Base-by-base conservation (phyloP, 2,888 invertebrate genomes). In the Perdita meconis region DNA sequence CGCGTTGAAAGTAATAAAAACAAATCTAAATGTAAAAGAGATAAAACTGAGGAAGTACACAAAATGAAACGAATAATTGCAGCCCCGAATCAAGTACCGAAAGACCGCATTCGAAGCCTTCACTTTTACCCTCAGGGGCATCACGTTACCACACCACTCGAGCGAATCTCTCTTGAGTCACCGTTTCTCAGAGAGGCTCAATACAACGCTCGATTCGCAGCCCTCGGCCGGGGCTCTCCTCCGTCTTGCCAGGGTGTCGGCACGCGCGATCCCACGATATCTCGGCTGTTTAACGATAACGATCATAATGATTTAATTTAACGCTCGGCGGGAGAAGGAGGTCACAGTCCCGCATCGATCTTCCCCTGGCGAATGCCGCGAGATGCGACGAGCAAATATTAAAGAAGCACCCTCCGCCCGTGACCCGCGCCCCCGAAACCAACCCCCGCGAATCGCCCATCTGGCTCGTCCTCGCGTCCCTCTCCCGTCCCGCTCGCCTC, bases 231-330 rank as follows among this genome's bases (percentile, higher is more conserved):
- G 22, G 6, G 24, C 34, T 55, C 63, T 6, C 44, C 0, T 26
- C 19, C 51, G 13, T 30, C 30, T 30, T 6, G 30, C 10, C 42
- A 57, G 42, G 60, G 38, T 67, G 66, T 70, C 50, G 56, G 40
- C 55, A 13, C 61, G 44, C n/a, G 44, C 47, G 55, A 68, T 60
- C 12, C 1, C 69, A 19, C 60, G 66, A 55, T 61, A 55, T 61
- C 61, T 67, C 36, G 65, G 59, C 53, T 57, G 63, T 51, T 70
- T 69, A 68, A 70, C 73, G 82, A 82, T 77, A 77, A 83, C 74
- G 76, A 75, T 84, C 75, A 73, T 79, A 76, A 81, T 76, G 74
- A 84, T 84, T 81, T 74, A 68, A 81, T 82, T 78, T 82, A 68
- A 82, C 77, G 59, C 60, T 51, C 55, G 19, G 51, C 57, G 34